Base-by-base conservation (phyloP, 2,888 invertebrate genomes). In the Seira sanloemensis region DNA sequence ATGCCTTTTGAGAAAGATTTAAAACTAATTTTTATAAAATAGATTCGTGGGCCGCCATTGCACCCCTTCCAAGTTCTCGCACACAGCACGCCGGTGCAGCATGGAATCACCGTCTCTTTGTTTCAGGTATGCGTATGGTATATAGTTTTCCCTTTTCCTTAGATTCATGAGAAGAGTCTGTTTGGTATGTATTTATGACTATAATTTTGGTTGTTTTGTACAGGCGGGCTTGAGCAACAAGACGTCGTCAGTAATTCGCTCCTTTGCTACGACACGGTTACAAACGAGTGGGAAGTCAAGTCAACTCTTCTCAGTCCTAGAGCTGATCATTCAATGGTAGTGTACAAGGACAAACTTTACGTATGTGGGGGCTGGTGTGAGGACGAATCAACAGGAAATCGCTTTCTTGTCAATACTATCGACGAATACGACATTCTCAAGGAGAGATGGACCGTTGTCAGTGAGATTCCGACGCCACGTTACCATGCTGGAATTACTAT, bases 401-500 rank as follows among this genome's bases (percentile, higher is more conserved):
- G 94, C 69, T 91, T 93, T 0, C 91, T 94, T 16, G 93, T 93
- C 0, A 92, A 93, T 86, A 93, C 94, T 0, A 93, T 95, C 67
- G 95, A 95, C 90, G 93, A 92, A 7, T 95, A 94, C 90, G 93
- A 94, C 90, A 92, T 93, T 0, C 90, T 91, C 9, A 91, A 91
- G 5, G 93, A 94, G 88, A 90, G 91, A 1, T 95, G 95, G 95
- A 91, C 92, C 81, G 92, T 93, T 19, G 92, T 94, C 62, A 94
- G 94, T 0, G 91, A 91, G 72, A 92, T 95, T 74, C 94, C 94
- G 1, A 93, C 93, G 0, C 94, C 95, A 0, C 92, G 94, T 73
- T 94, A 94, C 90, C 94, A 95, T 90, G 93, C 94, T 0, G 94
- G 94, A 1, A 93, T 94, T 72, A 93, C 94, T 4, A 92, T 93